Base-by-base conservation (phyloP, 2,113 vertebrate genomes). In the Otolemur garnettii region DNA sequence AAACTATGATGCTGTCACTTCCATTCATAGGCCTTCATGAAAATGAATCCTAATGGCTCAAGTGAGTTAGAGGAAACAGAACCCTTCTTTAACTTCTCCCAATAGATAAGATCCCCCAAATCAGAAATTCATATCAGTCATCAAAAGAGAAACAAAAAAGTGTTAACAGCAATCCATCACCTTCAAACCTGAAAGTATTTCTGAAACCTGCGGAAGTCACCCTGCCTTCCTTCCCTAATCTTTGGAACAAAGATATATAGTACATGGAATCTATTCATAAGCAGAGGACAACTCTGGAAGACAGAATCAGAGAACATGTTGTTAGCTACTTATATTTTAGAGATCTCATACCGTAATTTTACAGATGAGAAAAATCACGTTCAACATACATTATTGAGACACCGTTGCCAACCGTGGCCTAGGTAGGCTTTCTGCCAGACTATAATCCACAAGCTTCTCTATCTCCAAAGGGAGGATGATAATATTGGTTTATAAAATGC, bases 291-390 rank as follows among this genome's bases (percentile, higher is more conserved):
- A 24, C 59, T 85, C 55, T 91, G 55, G 50, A 91, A 92, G 78
- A 86, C 7, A 69, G 50, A 88, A 91, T 60, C 33, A 86, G 69
- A 86, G 35, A 95, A 85, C 19, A 33, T 85, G 62, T 21, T 57
- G 30, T 33, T 68, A 86, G 24, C 38, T 75, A 59, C n/a, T 82
- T 88, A n/a, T 30, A 95, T 74, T 92, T 98, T 66, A 75, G 33
- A 89, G 42, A 30, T 90, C 19, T 78, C 72, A 35, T 22, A 72
- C 22, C 35, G 71, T 89, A 93, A 69, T 71, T 92, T 92, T 92
- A 88, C 19, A 96, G 59, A 93, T 81, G 74, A 94, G 57, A 55
- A 96, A 96, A 95, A 45, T 35, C 60, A 68, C 1, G 11, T 50
- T 78, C 6, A 75, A 57, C 78, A 71, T 60, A 75, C 45, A 83